Base-by-base conservation (phyloP, 2,888 invertebrate species). In the Ophion ventricosus region DNA sequence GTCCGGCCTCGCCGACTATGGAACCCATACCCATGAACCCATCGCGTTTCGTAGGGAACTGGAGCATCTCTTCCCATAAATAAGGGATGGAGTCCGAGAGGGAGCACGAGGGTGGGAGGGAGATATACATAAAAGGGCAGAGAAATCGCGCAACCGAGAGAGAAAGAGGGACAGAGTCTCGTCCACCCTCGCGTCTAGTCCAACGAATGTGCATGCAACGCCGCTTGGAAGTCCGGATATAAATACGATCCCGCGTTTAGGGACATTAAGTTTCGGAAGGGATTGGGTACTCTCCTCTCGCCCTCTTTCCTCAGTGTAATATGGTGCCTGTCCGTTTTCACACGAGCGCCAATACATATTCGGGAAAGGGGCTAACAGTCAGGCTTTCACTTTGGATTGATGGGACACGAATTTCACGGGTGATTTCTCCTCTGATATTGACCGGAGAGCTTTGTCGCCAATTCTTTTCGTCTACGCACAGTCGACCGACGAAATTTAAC, bases 21-120 rank as follows among this genome's bases (percentile, higher is more conserved):
- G 73, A 86, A 82, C 72, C 77, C 85, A 49, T 73, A 29, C 61
- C 78, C 59, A 64, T 57, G 73, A 80, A 43, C 70, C 82, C 79
- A 72, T 78, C 87, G 87, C 87, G 87, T 89, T 88, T 84, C 87
- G 88, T 87, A 87, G 87, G 87, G 63, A 77, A 76, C 79, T 87
- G 84, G 83, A 89, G 87, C 88, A 79, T 81, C 79, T 14, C 43
- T 83, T 85, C 84, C 88, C 89, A 90, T 90, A 90, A 90, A 90
- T 90, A 90, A 90, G 89, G 89, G 90, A 89, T 88, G 87, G 90
- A 86, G 88, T 87, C 87, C 87, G 85, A 77, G 79, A 77, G 76
- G 64, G 69, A 80, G 64, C 14, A 54, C 29, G 64, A 20, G 35
- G 20, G 54, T 66, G 75, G 61, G 73, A 64, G 57, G 69, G 69